phyloP scores from a whole-genome alignment of 2,888 invertebrate genomes.

The Zaprionus obscuricornis region DNA sequence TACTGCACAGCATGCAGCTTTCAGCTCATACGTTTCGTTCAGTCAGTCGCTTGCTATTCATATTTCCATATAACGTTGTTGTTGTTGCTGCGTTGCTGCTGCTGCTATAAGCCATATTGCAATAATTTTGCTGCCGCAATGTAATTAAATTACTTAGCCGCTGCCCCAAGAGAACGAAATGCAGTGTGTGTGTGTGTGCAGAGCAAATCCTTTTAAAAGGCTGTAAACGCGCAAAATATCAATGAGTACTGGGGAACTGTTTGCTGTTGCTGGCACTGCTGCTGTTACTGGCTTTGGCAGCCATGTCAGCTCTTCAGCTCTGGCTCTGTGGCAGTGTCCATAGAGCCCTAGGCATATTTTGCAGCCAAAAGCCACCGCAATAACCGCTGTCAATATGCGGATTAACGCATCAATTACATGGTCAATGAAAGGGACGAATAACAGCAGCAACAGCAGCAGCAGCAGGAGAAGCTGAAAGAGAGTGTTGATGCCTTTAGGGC shows the following conservation, averaged over 20 bases:
- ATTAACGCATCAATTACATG: slow-evolving; percentile 80
- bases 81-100: too few relatives aligned
- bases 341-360: slow-evolving; percentile 66
- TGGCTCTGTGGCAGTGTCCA: too few relatives aligned
- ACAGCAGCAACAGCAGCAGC: not conserved
- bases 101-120: slow-evolving; percentile 65
- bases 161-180: slow-evolving; percentile 26
- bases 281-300: too few relatives aligned
- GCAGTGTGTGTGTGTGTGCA: too few relatives aligned
- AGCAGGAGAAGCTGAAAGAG: not conserved
- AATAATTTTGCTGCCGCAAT: slow-evolving; percentile 66
- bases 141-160: slow-evolving; percentile 73
- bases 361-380: slow-evolving; percentile 73
- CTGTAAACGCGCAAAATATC: slow-evolving; percentile 44
- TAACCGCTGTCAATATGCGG: slow-evolving; percentile 80
- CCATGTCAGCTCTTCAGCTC: not conserved
- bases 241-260: slow-evolving; percentile 32
- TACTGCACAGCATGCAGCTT: too few relatives aligned
- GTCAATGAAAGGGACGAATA: slow-evolving; percentile 23
- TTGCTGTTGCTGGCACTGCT: too few relatives aligned
- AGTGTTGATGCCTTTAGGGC: not conserved
- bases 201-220: slow-evolving; percentile 73
- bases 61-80: too few relatives aligned
- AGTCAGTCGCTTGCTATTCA: too few relatives aligned
- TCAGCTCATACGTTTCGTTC: too few relatives aligned